Conservation (phyloP, 2,888 invertebrate species). For the Drosophila neonasuta region DNA sequence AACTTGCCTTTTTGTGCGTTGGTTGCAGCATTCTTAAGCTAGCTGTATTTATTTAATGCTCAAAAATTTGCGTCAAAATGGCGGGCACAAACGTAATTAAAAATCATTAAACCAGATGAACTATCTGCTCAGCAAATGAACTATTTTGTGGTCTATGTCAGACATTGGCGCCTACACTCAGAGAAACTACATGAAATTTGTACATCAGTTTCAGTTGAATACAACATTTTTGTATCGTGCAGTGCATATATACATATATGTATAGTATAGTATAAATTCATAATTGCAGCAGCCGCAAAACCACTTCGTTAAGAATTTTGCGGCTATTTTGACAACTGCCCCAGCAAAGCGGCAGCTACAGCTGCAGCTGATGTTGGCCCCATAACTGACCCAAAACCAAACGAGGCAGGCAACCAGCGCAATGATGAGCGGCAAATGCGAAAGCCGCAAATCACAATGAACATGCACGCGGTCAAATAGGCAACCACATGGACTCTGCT, state of each 20-base stretch:
- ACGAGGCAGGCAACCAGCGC: conserved; percentile 7
- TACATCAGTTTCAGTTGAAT: background rate
- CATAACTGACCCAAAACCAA: conserved; percentile 9
- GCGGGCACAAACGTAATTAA: conserved; percentile 55
- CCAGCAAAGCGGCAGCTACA: background rate
- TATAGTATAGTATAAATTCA: conserved; percentile 62
- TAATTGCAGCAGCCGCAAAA: conserved; percentile 72
- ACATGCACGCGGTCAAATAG: conserved; percentile 62
- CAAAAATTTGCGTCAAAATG: conserved; percentile 24
- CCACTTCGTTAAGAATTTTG: conserved; percentile 75
- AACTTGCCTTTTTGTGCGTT: background rate
- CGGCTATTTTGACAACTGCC: conserved; percentile 57
- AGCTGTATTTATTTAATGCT: conserved; percentile 25
- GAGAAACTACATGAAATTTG: background rate
- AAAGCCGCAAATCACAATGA: conserved; percentile 72
- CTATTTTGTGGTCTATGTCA: conserved; percentile 38
- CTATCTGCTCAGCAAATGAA: conserved; percentile 38
- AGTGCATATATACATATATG: background rate
- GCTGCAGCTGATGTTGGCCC: background rate
- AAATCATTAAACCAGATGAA: conserved; percentile 46
- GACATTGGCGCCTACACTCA: background rate
- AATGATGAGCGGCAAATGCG: conserved; percentile 41
- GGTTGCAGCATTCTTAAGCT: background rate
- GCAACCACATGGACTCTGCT: conserved; percentile 53
- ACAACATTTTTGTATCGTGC: background rate